Base-by-base conservation (phyloP, 2,797 vertebrate genomes). In the Gadopsis marmoratus region DNA sequence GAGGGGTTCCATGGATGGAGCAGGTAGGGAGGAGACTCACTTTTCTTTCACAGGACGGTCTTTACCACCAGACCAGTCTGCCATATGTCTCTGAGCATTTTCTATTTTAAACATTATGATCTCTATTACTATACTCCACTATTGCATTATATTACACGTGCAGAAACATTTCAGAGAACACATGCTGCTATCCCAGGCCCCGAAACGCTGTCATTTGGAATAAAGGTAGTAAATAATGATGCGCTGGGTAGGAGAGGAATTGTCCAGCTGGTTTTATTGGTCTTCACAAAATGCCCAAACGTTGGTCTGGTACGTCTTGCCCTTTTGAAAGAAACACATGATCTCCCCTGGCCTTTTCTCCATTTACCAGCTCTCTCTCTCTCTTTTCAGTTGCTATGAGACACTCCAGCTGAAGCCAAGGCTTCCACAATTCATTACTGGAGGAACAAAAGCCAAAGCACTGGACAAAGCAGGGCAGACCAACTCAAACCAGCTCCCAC, bases 301-400 rank as follows among this genome's bases (percentile, higher is more conserved):
- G 64, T 76, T 71, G 79, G 78, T 83, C 78, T 82, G 66, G 79
- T 82, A 72, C 60, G 71, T 84, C 60, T 77, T 87, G 82, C 82
- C 87, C 86, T 90, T 89, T 84, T 59, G 80, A 86, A 76, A 88
- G 70, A 83, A 84, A 76, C 79, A 89, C 89, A 90, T 83, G 86
- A 91, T 87, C 85, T 88, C 75, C 87, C 76, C 71, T 82, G 81
- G 87, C 86, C 88, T 86, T 81, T 88, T 87, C 85, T 83, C 80
- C 63, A 65, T 87, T 89, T 82, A 76, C 84, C 88, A 81, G 81
- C 85, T 78, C 89, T 87, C 86, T 65, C 71, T 90, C 88, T 86
- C 92, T 87, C 83, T 81, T 86, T 87, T 78, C 90, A 92, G 94
- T 95, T 95, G 94, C 94, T 94, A 95, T 90, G 95, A 95, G 93